Percentiles rank a stretch among this genome's conserved stretches.
Evolutionary conservation across 2,113 vertebrate genomes (phyloP).

Genomic region (Psittacula cyanocephala): DNA sequence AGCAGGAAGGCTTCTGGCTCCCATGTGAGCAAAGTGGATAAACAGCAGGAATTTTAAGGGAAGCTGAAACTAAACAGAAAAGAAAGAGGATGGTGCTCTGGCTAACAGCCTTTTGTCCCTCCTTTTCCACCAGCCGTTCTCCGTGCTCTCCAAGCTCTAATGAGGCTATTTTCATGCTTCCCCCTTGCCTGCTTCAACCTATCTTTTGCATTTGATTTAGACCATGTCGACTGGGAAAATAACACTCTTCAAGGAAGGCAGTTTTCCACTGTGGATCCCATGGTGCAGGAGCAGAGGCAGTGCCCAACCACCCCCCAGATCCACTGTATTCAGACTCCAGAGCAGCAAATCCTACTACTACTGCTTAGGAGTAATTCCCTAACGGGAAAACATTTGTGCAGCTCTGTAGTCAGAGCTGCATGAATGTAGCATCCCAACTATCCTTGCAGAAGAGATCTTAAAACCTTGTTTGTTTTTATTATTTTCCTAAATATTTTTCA

Average conservation of each 20-base stretch:
- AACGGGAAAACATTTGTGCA: neutral
- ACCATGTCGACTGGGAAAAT: neutral
- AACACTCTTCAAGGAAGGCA: neutral
- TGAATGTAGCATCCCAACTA: neutral
- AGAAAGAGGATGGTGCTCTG: neutral
- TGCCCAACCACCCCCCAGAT: neutral
- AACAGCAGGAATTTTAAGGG: slow-evolving; percentile 48
- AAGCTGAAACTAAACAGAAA: slow-evolving; percentile 22
- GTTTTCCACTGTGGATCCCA: neutral
- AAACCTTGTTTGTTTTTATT: neutral
- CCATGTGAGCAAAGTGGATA: slow-evolving; percentile 43
- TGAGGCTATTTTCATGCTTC: neutral
- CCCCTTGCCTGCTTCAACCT: neutral
- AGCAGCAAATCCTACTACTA: neutral
- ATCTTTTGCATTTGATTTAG: neutral
- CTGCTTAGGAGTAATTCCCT: neutral
- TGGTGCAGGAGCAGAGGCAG: neutral
- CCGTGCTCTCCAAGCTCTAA: neutral
- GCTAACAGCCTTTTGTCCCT: neutral
- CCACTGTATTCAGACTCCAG: rapidly evolving
- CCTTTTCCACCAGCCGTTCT: neutral
- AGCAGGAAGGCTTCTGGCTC: slow-evolving; percentile 53
- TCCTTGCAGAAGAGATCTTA: neutral
- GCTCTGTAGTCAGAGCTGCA: neutral
- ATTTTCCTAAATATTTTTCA: neutral